Evolutionary conservation across 2,888 invertebrate genomes (phyloP).

Genomic region (Thecocarcelia acutangulata): DNA sequence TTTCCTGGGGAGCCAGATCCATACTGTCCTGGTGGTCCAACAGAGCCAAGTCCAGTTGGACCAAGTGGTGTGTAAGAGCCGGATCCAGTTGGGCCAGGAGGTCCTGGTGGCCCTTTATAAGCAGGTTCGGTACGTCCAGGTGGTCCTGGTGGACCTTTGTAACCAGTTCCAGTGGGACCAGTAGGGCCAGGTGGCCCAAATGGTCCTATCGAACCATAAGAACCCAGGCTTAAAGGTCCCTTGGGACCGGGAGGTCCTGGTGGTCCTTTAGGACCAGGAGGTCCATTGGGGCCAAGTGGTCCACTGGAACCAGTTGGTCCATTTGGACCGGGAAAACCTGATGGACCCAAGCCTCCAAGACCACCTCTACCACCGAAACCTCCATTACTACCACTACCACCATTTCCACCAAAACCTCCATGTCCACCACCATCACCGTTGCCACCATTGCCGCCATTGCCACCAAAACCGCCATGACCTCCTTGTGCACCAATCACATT

Average conservation of each 20-base stretch:
- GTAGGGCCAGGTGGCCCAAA: constrained; percentile 76
- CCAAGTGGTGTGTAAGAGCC: constrained; percentile 73
- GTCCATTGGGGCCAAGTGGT: constrained; percentile 79
- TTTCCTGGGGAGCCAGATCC: constrained; percentile 68
- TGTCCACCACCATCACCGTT: constrained; percentile 63
- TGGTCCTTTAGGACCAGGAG: constrained; percentile 74
- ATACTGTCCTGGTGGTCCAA: constrained; percentile 26
- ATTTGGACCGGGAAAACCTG: constrained; percentile 4
- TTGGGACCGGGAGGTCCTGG: constrained; percentile 74
- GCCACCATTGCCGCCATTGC: constrained; percentile 63
- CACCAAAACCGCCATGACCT: constrained; percentile 64
- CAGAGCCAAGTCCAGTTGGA: constrained; percentile 70
- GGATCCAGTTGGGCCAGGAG: constrained; percentile 73
- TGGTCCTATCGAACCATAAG: constrained; percentile 77
- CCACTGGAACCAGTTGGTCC: constrained; percentile 78
- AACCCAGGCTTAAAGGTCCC: background rate
- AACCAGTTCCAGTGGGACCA: constrained; percentile 80
- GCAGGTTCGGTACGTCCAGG: constrained; percentile 76
- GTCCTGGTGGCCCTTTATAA: constrained; percentile 81
- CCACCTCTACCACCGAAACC: no score
- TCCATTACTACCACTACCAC: constrained; percentile 35
- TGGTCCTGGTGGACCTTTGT: constrained; percentile 79
- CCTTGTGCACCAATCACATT: constrained; percentile 72
- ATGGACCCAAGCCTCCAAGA: constrained; percentile 2
- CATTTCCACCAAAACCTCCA: constrained; percentile 70